phyloP scores from a whole-genome alignment of 1,140 invertebrate species.

The Cydia splendana region DNA sequence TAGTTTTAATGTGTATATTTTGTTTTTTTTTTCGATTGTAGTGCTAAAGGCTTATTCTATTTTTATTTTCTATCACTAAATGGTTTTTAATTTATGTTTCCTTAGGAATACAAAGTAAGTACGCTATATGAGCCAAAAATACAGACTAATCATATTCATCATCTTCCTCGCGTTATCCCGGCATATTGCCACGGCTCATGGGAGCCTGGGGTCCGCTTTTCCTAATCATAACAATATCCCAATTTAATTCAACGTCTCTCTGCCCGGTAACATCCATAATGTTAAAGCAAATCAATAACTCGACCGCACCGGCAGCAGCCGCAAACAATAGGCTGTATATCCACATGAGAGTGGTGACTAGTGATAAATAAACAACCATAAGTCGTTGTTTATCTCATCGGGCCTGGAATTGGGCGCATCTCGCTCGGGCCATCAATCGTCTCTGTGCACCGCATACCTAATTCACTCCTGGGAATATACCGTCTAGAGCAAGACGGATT shows the following conservation, averaged over 20 bases:
- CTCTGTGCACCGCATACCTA: constrained; percentile 31
- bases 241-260: not conserved
- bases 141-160: no score
- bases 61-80: no score
- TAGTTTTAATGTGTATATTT: no score
- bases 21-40: no score
- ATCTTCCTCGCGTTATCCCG: no score
- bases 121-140: no score
- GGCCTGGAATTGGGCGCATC: constrained; percentile 37
- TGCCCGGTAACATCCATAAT: not conserved
- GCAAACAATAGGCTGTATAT: constrained; percentile 30
- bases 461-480: constrained; percentile 31
- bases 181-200: no score
- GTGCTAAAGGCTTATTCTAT: no score
- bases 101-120: no score
- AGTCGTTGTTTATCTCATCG: constrained; percentile 38
- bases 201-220: no score
- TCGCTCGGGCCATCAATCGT: constrained; percentile 37
- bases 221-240: not conserved
- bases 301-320: constrained; percentile 20
- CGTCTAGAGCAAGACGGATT: constrained; percentile 23
- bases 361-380: constrained; percentile 32
- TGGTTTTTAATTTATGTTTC: no score
- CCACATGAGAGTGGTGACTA: constrained; percentile 32
- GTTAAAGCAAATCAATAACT: constrained; percentile 26